These are phyloP conservation scores for Apodemus agrarius DNA, from an alignment of 2,797 vertebrate genomes.

Conservation along the genomic window DNA sequence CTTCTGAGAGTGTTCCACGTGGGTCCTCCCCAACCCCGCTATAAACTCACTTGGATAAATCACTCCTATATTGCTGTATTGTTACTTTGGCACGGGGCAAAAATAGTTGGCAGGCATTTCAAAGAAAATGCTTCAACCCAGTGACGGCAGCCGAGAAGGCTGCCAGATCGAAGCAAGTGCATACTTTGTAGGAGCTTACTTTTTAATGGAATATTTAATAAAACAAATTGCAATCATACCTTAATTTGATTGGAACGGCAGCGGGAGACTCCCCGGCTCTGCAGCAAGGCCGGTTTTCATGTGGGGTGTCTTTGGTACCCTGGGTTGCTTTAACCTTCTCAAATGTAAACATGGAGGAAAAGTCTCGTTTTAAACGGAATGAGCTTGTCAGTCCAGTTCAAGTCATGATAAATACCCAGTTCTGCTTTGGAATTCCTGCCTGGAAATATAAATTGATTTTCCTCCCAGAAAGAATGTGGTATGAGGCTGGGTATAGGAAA, in stretches of 20 bases:
- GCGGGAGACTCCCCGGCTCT: slow-evolving; percentile 51
- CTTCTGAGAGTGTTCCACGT: slow-evolving; percentile 57
- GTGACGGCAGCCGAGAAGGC: slow-evolving; percentile 84
- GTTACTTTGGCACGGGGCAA: slow-evolving; percentile 87
- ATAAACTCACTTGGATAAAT: slow-evolving; percentile 79
- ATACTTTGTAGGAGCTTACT: slow-evolving; percentile 74
- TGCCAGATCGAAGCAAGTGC: slow-evolving; percentile 85
- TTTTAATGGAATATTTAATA: slow-evolving; percentile 77
- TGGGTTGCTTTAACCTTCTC: slow-evolving; percentile 57
- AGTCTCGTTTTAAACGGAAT: slow-evolving; percentile 22
- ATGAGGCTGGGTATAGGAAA: slow-evolving; percentile 77
- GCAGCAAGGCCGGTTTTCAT: slow-evolving; percentile 15
- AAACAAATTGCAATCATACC: slow-evolving; percentile 72
- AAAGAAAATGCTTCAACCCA: slow-evolving; percentile 86
- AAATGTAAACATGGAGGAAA: slow-evolving; percentile 67
- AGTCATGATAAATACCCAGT: slow-evolving; percentile 78
- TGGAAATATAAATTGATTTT: slow-evolving; percentile 85
- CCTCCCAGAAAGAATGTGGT: slow-evolving; percentile 74
- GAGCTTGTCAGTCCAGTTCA: slow-evolving; percentile 66
- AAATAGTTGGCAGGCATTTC: slow-evolving; percentile 89
- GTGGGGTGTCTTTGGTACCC: slow-evolving; percentile 13
- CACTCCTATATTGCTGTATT: slow-evolving; percentile 82
- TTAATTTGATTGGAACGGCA: slow-evolving; percentile 68
- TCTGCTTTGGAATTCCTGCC: slow-evolving; percentile 79
- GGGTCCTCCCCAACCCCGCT: background rate